phyloP scores from a whole-genome alignment of 2,113 vertebrate genomes.

The Silurus glanis region DNA sequence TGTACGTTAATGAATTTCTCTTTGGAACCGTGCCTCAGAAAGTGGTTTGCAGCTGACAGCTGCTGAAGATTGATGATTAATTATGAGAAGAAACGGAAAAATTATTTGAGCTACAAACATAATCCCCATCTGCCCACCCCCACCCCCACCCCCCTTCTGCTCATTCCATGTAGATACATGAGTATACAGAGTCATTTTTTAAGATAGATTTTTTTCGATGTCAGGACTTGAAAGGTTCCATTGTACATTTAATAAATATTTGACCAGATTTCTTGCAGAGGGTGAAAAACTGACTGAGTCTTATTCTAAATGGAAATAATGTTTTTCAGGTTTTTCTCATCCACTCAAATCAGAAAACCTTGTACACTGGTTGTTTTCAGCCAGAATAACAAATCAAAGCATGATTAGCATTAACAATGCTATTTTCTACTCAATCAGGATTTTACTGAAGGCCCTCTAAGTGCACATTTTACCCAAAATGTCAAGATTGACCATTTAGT shows the following conservation, averaged over 20 bases:
- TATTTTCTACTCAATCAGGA: neutral
- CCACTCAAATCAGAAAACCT: neutral
- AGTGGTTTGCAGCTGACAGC: constrained; percentile 6
- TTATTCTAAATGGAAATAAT: constrained; percentile 6
- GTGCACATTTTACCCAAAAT: neutral
- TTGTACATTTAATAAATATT: constrained; percentile 27
- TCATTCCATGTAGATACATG: constrained; percentile 30
- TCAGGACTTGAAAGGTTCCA: constrained; percentile 8
- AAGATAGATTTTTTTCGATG: constrained; percentile 24
- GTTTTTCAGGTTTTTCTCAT: neutral
- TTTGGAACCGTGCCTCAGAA: constrained; percentile 4
- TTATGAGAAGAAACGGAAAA: neutral
- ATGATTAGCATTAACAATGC: neutral
- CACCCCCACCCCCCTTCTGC: neutral
- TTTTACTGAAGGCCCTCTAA: no score
- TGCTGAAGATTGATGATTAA: constrained; percentile 3
- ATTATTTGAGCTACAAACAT: neutral
- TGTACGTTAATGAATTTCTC: neutral
- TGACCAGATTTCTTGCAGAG: constrained; percentile 7
- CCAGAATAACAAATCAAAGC: constrained; percentile 6
- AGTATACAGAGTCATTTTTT: constrained; percentile 5
- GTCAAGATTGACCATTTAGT: neutral
- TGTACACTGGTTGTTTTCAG: neutral
- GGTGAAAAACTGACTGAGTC: neutral
- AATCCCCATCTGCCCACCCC: neutral